Evolutionary conservation across 1,140 invertebrate genomes (phyloP), one percentile per base, ranked within the genome.

Genomic region (Lordiphosa mommai): DNA sequence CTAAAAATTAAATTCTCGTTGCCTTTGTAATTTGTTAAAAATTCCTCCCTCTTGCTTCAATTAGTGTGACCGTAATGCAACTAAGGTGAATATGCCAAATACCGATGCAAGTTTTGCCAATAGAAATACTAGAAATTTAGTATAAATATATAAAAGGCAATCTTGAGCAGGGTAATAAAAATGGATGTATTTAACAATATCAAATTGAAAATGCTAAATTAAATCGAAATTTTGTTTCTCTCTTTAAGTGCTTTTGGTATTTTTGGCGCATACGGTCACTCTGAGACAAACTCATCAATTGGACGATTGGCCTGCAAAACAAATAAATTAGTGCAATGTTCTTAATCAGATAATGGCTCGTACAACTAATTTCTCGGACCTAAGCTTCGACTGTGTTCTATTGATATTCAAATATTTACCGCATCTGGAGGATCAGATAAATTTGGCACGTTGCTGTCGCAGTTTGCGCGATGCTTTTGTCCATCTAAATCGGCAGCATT

Each of bases 21-120:
- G 82, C 66, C 66, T 61, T 48, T 49, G 58, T 84, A 68, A 76
- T 80, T 76, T 74, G 72, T 74, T 67, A 61, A 67, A 43, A 76
- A 76, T 82, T 71, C 71, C 66, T 84, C 66, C 71, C 71, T 82
- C 71, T 71, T 72, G 72, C 70, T 76, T 70, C 37, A 34, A 59
- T 5, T 17, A 43, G 40, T 43, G 40, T 43, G 40, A 23, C 29
- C 33, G 44, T 37, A 46, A 41, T 5, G 40, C 16, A 6, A 23
- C 3, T 12, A 43, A 5, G 20, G 3, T 23, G 16, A 43, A 43
- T 4, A 43, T 43, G 4, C 40, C 40, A 8, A 43, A 38, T 7
- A 17, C 7, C 7, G 12, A 6, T 41, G 16, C 23, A 10, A 27
- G 9, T 41, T 6, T 3, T 4, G 9, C 14, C 3, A 46, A 40